These are phyloP conservation scores for Philaethria dido DNA, from an alignment of 2,888 invertebrate genomes.

Conservation along the genomic window DNA sequence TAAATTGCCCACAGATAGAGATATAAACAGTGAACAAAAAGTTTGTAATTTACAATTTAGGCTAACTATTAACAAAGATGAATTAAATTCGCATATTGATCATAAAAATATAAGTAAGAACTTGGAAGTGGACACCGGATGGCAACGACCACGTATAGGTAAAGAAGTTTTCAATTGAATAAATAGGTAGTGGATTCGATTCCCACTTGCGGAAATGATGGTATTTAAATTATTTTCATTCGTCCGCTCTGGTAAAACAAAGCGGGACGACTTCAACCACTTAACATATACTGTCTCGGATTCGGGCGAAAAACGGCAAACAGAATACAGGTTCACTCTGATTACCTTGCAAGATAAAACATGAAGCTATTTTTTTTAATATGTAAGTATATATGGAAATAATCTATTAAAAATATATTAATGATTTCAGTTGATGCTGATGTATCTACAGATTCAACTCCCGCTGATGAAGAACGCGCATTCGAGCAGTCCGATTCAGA, in stretches of 20 bases:
- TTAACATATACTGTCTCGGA: too few relatives aligned
- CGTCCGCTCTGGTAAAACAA: too few relatives aligned
- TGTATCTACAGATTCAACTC: conserved; percentile 59
- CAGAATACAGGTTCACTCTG: too few relatives aligned
- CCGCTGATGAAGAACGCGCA: conserved; percentile 79
- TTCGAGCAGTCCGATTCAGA: conserved; percentile 84
- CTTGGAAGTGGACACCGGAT: conserved; percentile 8
- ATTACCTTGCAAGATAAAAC: too few relatives aligned
- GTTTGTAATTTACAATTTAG: conserved; percentile 73
- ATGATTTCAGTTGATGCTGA: conserved; percentile 40
- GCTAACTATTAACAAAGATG: conserved; percentile 58
- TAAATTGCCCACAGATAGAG: conserved; percentile 37
- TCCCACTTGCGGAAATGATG: too few relatives aligned
- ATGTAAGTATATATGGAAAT: too few relatives aligned
- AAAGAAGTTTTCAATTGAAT: not conserved
- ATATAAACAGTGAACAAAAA: conserved; percentile 52
- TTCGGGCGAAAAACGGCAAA: too few relatives aligned
- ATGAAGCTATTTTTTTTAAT: too few relatives aligned
- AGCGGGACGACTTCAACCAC: too few relatives aligned
- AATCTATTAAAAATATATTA: not conserved
- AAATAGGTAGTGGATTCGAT: too few relatives aligned
- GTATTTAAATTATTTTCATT: too few relatives aligned
- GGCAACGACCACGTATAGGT: conserved; percentile 29
- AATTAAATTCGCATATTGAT: conserved; percentile 5
- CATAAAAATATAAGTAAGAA: conserved; percentile 11